Conservation (phyloP, 2,797 vertebrate genomes). For the Enteromius anoplus region DNA sequence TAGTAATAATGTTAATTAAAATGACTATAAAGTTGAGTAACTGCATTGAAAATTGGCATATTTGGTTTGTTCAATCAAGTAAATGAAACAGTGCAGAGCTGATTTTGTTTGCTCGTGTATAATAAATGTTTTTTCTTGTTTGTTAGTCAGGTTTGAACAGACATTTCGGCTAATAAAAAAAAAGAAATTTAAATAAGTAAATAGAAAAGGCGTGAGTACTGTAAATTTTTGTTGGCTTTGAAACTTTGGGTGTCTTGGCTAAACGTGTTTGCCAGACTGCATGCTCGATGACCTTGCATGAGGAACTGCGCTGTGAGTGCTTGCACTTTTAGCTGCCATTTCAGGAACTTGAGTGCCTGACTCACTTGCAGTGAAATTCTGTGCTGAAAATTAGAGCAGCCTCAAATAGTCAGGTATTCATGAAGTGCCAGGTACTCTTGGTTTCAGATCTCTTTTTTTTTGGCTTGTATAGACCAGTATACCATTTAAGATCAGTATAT, state of each 20-base stretch:
- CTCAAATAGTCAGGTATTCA: not conserved
- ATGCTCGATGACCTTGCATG: conserved; percentile 16
- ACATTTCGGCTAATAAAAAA: not conserved
- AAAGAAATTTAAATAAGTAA: not conserved
- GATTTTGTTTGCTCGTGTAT: not conserved
- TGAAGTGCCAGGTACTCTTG: not conserved
- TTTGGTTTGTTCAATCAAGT: not conserved
- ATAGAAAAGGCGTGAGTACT: not conserved
- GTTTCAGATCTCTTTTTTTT: not conserved
- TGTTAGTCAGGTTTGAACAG: not conserved
- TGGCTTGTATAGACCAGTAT: not conserved
- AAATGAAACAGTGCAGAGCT: not conserved
- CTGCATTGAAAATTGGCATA: not conserved
- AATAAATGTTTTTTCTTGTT: not conserved
- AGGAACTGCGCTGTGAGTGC: conserved; percentile 51
- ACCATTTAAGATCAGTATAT: not conserved
- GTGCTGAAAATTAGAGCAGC: conserved; percentile 11
- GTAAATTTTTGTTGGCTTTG: not conserved
- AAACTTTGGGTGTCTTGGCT: not conserved
- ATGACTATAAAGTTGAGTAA: not conserved
- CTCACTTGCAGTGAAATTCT: conserved; percentile 41
- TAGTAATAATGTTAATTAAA: not conserved
- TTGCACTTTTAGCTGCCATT: conserved; percentile 49
- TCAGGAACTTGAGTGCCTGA: conserved; percentile 57
- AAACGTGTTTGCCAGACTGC: not conserved